These are phyloP conservation scores for Drosophila kikkawai DNA, from an alignment of 1,140 invertebrate species.

Conservation along the genomic window DNA sequence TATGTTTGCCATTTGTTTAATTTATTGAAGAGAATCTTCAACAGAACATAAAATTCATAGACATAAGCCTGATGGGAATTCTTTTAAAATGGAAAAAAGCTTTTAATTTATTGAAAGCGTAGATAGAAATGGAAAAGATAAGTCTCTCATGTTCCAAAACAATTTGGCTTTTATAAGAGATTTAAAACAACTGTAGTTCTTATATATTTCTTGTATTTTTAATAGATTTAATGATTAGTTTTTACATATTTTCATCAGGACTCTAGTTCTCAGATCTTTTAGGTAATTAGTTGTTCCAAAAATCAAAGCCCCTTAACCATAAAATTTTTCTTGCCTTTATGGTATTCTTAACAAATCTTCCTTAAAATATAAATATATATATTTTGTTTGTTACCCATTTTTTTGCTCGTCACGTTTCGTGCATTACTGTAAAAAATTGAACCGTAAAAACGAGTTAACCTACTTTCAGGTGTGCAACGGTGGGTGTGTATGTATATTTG, in stretches of 20 bases:
- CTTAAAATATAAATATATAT: background rate
- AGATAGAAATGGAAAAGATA: background rate
- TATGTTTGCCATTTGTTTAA: slow-evolving; percentile 5
- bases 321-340: background rate
- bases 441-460: slow-evolving; percentile 63
- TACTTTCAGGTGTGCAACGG: slow-evolving; percentile 42
- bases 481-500: slow-evolving; percentile 7
- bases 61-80: slow-evolving; percentile 2
- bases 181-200: background rate
- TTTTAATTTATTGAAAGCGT: background rate
- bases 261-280: background rate
- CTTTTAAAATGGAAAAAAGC: background rate
- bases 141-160: background rate
- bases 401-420: slow-evolving; percentile 22
- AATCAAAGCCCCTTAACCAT: slow-evolving; percentile 4
- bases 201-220: background rate
- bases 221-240: background rate
- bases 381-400: background rate
- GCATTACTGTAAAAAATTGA: slow-evolving; percentile 42
- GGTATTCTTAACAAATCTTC: background rate
- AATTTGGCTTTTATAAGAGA: background rate
- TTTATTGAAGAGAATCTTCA: slow-evolving; percentile 7
- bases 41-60: slow-evolving; percentile 2
- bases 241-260: too few relatives aligned
- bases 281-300: background rate